Evolutionary conservation across 2,797 vertebrate genomes (phyloP), one percentile per base, ranked within the genome.

Genomic region (Glossophaga mutica): DNA sequence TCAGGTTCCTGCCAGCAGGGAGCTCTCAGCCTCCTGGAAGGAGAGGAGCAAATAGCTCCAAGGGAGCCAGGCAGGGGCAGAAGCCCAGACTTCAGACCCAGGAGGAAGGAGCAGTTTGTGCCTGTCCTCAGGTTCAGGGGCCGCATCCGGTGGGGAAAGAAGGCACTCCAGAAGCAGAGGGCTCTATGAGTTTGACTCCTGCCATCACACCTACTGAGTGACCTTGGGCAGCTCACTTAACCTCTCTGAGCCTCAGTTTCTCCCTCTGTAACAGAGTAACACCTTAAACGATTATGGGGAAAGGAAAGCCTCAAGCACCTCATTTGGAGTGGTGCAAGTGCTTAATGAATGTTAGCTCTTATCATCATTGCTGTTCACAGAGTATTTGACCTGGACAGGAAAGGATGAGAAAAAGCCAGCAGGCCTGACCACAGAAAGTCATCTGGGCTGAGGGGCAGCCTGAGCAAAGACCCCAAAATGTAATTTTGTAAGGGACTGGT

Each of bases 51-150:
- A 32, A 19, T 9, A 4, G 57, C 39, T 44, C 24, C 6, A 3
- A 95, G 71, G 74, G 48, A 42, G 32, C 62, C 1, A 10, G 37
- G 67, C 24, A 39, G 48, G 73, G 62, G 52, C 37, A 1, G 22
- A 22, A 71, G 68, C 65, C 65, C 1, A 14, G 55, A 70, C 26
- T 42, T n/a, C 52, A 44, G 39, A 14, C 55, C 4, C 62, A 3
- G 2, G 18, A 42, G 24, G 29, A 26, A n/a, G 9, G 34, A 37
- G 21, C 39, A 5, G 15, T 10, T 26, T 0, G 1, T 50, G 21
- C 39, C 48, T 44, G 29, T 11, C 42, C 59, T 32, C 59, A 57
- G 59, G n/a, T 32, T 44, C 26, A 22, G 26, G 9, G 44, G 44
- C 24, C 21, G 24, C 74, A 34, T 4, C 11, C 44, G 14, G 29